These are phyloP conservation scores for Magallana angulata DNA, from an alignment of 1,140 invertebrate genomes.

Conservation along the genomic window DNA sequence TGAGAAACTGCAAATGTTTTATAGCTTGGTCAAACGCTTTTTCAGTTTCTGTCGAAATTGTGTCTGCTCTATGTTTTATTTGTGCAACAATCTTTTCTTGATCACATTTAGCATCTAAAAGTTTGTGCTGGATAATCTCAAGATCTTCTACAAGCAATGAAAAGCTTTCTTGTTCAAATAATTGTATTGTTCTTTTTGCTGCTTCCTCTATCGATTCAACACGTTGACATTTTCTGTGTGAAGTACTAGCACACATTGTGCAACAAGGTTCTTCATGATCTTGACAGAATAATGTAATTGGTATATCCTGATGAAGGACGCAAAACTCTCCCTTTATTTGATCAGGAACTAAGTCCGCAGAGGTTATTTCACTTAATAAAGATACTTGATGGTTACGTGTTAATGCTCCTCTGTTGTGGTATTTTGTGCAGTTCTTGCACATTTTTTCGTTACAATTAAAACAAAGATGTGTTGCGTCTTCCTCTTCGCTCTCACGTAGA, in stretches of 20 bases:
- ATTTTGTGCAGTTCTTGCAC: background rate
- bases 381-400: background rate
- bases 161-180: too few species aligned
- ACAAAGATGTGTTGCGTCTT: background rate
- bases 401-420: background rate
- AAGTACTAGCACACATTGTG: background rate
- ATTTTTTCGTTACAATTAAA: background rate
- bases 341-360: background rate
- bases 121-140: background rate
- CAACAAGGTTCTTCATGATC: background rate
- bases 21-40: background rate
- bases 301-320: background rate
- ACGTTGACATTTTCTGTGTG: background rate
- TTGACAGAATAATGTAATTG: background rate
- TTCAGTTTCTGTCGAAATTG: background rate
- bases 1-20: background rate
- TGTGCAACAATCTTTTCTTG: background rate
- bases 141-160: background rate
- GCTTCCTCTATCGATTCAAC: background rate
- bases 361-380: background rate
- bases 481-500: background rate
- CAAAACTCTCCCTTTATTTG: background rate
- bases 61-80: background rate
- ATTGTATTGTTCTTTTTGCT: background rate
- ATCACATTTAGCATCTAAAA: background rate